A percentile compares a stretch with the other conserved stretches of the same genome.
Conservation (phyloP, 2,797 vertebrate genomes). For the Trachurus trachurus region DNA sequence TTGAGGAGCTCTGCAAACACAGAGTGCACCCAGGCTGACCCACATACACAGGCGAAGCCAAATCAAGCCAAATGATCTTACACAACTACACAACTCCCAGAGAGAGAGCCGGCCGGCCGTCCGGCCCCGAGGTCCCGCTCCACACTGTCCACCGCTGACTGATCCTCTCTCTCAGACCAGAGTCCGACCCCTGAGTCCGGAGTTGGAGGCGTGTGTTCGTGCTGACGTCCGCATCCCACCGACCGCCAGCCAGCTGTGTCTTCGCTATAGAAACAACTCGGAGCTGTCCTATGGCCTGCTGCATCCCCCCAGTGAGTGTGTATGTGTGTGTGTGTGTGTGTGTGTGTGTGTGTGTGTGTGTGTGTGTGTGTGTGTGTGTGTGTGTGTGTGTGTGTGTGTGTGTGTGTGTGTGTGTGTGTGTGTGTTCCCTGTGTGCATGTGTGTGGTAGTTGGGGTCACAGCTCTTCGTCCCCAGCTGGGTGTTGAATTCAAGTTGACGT, state of each 20-base stretch:
- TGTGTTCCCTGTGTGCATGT: conserved; percentile 63
- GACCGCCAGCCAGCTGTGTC: conserved; percentile 89
- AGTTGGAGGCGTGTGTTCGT: conserved; percentile 90
- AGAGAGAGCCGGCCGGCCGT: background rate
- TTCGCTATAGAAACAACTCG: conserved; percentile 80
- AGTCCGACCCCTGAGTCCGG: conserved; percentile 81
- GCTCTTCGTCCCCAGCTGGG: conserved; percentile 22
- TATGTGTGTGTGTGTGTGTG: conserved; percentile 66
- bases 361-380: conserved; percentile 87
- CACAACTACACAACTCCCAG: conserved; percentile 39
- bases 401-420: conserved; percentile 87
- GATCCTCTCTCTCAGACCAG: conserved; percentile 76
- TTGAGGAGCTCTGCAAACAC: conserved; percentile 19
- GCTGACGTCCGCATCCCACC: conserved; percentile 91
- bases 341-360: conserved; percentile 87
- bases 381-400: conserved; percentile 87
- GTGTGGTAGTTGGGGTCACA: conserved; percentile 17
- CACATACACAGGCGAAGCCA: conserved; percentile 8
- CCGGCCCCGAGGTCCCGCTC: background rate
- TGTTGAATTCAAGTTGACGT: conserved; percentile 62
- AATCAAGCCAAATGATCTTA: conserved; percentile 45
- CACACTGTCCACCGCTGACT: conserved; percentile 45
- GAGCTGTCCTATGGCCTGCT: conserved; percentile 90
- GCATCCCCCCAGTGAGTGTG: conserved; percentile 93
- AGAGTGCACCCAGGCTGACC: conserved; percentile 43